Evolutionary conservation across 2,888 invertebrate genomes (phyloP), one percentile per base, ranked within the genome.

Genomic region (Ochlodes sylvanus): DNA sequence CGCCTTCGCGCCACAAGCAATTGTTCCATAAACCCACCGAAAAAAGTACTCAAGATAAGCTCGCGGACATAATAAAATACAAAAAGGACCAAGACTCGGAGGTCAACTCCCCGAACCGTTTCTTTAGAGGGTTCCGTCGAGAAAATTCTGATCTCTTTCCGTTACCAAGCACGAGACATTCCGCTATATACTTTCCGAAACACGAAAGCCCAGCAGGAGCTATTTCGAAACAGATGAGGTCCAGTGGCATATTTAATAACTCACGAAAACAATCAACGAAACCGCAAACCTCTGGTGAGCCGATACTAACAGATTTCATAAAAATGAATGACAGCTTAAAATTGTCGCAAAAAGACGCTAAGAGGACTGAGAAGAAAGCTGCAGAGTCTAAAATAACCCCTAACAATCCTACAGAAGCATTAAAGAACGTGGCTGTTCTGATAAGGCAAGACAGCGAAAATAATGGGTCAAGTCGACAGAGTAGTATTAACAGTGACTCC

Each of bases 81-180:
- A 95, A 96, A 76, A 95, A 96, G 71, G 89, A 91, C 70, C 96
- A 96, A 84, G 97, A 97, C 72, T 94, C 96, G 70, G 97, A 97
- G 80, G 94, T 95, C 14, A 96, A 95, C 84, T 90, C 96, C 76
- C 94, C 95, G 58, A 95, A 95, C 77, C 94, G 96, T 71, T 97
- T 97, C 87, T 95, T 96, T 73, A 94, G 97, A 75, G 96, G 96
- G 42, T 97, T 97, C 86, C 94, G 97, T 70, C 94, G 97, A 73
- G 97, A 97, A 85, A 97, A 97, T 85, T 97, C 97, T 0, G 97
- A 97, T 85, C 95, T 97, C 79, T 97, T 97, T 82, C 97, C 97
- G 10, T 89, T 96, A 65, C 95, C 96, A 21, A 95, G 96, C 74
- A 93, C 94, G 15, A 93, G 97, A 58, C 97, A 97, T 86, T 97